These are phyloP conservation scores for Agapetus fuscipes DNA, from an alignment of 2,888 invertebrate species.

Conservation along the genomic window DNA sequence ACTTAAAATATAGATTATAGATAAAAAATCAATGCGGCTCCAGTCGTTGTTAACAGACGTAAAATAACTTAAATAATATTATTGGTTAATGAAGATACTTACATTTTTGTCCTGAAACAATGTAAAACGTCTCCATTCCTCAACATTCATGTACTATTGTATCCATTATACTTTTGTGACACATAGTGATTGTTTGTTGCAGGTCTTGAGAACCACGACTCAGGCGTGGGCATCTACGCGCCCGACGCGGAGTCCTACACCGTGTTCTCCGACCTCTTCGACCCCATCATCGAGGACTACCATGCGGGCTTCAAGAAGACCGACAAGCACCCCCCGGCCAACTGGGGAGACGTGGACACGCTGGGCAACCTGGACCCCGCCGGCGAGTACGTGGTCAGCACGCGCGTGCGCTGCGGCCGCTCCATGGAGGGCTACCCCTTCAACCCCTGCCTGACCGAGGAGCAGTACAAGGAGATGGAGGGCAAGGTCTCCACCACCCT, in stretches of 20 bases:
- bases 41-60: too few relatives aligned
- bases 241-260: conserved; percentile 95
- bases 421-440: conserved; percentile 93
- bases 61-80: too few relatives aligned
- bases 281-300: conserved; percentile 97
- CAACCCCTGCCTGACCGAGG: conserved; percentile 95
- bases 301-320: conserved; percentile 91
- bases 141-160: too few relatives aligned
- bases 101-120: too few relatives aligned
- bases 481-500: conserved; percentile 75
- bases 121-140: too few relatives aligned
- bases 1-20: too few relatives aligned
- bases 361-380: conserved; percentile 90
- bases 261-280: conserved; percentile 85
- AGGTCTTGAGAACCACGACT: conserved; percentile 93
- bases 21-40: too few relatives aligned
- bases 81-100: too few relatives aligned
- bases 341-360: conserved; percentile 87
- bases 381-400: conserved; percentile 86
- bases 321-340: conserved; percentile 88
- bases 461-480: conserved; percentile 97
- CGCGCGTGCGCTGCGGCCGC: conserved; percentile 93
- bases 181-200: conserved; percentile 26
- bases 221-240: conserved; percentile 94
- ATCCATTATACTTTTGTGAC: too few relatives aligned